A percentile compares a stretch with the other conserved stretches of the same genome.
These are phyloP conservation scores for Steinernema hermaphroditum DNA, from an alignment of 2,888 invertebrate species.

Conservation along the genomic window DNA sequence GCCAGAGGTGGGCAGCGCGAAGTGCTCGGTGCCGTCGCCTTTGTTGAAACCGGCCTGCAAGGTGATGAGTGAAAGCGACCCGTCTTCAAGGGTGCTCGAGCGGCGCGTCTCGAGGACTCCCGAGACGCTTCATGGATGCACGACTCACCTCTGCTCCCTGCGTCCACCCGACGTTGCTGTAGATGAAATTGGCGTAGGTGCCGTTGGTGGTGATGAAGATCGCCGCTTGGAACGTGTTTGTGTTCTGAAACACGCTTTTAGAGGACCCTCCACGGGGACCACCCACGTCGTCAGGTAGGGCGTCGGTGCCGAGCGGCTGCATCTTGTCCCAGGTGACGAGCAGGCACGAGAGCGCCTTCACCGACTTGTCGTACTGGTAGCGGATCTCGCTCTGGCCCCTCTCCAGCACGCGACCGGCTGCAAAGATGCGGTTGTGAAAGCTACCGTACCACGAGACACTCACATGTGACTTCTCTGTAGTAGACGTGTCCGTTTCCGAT, in stretches of 20 bases:
- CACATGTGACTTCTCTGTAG: constrained; percentile 63
- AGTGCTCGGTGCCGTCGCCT: constrained; percentile 57
- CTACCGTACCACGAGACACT: constrained; percentile 30
- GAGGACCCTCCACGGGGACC: not conserved
- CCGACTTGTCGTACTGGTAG: constrained; percentile 65
- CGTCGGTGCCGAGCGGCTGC: constrained; percentile 61
- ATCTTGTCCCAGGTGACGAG: constrained; percentile 66
- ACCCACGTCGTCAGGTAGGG: constrained; percentile 55
- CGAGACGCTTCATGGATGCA: too few species aligned
- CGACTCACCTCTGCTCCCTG: constrained; percentile 63
- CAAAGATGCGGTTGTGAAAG: constrained; percentile 4
- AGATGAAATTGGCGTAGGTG: constrained; percentile 66
- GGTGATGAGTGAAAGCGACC: not conserved
- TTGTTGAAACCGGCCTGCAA: constrained; percentile 63
- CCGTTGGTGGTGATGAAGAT: constrained; percentile 64
- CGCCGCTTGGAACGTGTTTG: constrained; percentile 66
- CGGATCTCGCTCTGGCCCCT: constrained; percentile 65
- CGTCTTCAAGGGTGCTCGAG: not conserved
- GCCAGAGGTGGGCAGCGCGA: constrained; percentile 63
- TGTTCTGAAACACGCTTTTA: constrained; percentile 51
- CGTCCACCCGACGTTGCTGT: constrained; percentile 66
- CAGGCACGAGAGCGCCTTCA: constrained; percentile 52
- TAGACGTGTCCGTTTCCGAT: constrained; percentile 62
- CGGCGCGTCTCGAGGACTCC: not conserved
- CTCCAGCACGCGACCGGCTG: constrained; percentile 63